Evolutionary conservation across 2,113 vertebrate species (phyloP).

Genomic region (Pseudonaja textilis): DNA sequence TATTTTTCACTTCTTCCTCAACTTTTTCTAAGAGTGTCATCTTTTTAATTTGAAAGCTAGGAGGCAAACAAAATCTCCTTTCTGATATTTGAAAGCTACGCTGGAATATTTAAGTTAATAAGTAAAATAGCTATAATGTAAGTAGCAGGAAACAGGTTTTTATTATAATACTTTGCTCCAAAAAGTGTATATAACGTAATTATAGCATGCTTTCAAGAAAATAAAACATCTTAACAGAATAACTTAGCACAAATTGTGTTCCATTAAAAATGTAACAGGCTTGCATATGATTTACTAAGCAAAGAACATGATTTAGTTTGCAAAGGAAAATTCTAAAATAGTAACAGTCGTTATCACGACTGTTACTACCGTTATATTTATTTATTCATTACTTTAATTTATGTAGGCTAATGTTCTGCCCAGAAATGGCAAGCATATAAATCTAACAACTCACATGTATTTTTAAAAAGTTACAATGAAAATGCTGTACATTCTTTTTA

Average conservation of each 20-base stretch:
- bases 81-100: not conserved
- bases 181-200: not conserved
- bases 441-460: slow-evolving; percentile 34
- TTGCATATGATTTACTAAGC: not conserved
- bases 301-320: not conserved
- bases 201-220: not conserved
- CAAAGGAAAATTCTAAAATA: not conserved
- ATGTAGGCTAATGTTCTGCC: not conserved
- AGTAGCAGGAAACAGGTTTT: not conserved
- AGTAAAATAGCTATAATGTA: not conserved
- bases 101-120: not conserved
- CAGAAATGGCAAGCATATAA: not conserved
- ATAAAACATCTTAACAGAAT: not conserved
- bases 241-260: not conserved
- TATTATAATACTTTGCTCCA: not conserved
- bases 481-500: slow-evolving; percentile 45
- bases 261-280: not conserved
- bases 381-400: not conserved
- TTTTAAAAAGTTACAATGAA: slow-evolving; percentile 28
- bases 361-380: not conserved
- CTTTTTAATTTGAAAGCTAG: not conserved
- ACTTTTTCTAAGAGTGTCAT: not conserved
- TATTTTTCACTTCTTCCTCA: not conserved
- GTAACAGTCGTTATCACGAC: not conserved
- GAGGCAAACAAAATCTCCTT: not conserved